Conservation (phyloP, 2,888 invertebrate genomes). For the Protula sp. region DNA sequence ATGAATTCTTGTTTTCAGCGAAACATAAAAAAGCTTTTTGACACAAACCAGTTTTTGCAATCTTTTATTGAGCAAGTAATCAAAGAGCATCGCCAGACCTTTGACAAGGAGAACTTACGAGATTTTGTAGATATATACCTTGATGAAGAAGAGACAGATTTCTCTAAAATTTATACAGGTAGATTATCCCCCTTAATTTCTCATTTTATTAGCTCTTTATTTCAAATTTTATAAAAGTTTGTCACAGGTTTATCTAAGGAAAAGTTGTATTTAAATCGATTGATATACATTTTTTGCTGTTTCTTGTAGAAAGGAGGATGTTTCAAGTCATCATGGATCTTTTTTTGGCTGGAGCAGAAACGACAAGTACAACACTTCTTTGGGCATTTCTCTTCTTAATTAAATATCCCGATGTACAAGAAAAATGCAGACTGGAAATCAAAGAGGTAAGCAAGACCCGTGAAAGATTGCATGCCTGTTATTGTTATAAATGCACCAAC, state of each 20-base stretch:
- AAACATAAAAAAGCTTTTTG: no score
- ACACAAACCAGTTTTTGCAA: not conserved
- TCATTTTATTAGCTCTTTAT: not conserved
- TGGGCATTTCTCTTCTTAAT: not conserved
- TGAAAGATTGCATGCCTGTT: no score
- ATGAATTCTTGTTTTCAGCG: no score
- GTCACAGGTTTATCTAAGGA: no score
- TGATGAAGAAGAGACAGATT: not conserved
- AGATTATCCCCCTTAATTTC: not conserved
- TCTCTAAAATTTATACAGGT: not conserved
- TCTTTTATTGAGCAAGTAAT: not conserved
- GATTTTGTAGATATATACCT: slow-evolving; percentile 2
- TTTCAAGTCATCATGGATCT: slow-evolving; percentile 2
- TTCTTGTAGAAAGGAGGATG: slow-evolving; percentile 2
- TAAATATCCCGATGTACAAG: not conserved
- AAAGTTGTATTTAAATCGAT: no score
- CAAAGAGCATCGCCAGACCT: not conserved
- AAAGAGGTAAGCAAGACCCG: no score
- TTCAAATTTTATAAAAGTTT: no score
- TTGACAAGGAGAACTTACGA: slow-evolving; percentile 1
- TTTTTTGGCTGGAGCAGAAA: not conserved
- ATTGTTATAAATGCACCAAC: no score
- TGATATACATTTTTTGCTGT: no score
- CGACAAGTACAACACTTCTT: not conserved
- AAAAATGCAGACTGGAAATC: slow-evolving; percentile 1